Conservation (phyloP, 2,113 vertebrate genomes). For the Castor canadensis region DNA sequence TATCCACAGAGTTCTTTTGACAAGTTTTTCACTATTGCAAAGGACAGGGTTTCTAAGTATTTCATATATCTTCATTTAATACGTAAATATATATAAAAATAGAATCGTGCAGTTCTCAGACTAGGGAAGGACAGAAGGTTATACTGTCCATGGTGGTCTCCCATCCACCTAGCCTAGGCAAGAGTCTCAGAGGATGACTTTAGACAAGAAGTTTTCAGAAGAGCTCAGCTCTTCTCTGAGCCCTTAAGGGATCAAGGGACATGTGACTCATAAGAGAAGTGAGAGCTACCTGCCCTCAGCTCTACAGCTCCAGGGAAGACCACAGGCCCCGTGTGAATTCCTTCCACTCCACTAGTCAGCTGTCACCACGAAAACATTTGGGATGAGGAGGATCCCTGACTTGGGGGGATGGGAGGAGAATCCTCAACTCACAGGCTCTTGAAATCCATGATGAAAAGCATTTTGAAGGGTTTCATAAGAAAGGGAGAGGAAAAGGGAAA, state of each 20-base stretch:
- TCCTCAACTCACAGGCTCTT: background rate
- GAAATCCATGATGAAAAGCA: too few relatives aligned
- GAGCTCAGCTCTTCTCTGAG: background rate
- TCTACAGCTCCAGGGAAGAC: background rate
- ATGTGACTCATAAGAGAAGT: background rate
- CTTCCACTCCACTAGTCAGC: background rate
- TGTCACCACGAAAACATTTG: too few relatives aligned
- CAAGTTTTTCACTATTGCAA: background rate
- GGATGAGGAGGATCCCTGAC: too few relatives aligned
- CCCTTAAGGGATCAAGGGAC: background rate
- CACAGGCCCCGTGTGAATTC: background rate
- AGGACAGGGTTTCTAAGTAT: background rate
- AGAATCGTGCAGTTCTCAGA: background rate
- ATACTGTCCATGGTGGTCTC: background rate
- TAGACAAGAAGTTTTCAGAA: background rate
- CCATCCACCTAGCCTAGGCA: background rate
- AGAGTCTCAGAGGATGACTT: background rate
- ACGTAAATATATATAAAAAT: background rate
- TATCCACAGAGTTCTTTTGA: background rate
- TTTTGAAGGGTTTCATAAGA: too few relatives aligned
- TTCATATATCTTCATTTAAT: background rate
- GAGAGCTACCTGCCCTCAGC: background rate
- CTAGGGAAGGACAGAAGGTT: background rate
- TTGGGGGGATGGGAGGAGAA: too few relatives aligned
- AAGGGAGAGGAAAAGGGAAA: background rate